These are phyloP conservation scores for Pachypeltis micranthus DNA, from an alignment of 1,140 invertebrate species.

Conservation along the genomic window DNA sequence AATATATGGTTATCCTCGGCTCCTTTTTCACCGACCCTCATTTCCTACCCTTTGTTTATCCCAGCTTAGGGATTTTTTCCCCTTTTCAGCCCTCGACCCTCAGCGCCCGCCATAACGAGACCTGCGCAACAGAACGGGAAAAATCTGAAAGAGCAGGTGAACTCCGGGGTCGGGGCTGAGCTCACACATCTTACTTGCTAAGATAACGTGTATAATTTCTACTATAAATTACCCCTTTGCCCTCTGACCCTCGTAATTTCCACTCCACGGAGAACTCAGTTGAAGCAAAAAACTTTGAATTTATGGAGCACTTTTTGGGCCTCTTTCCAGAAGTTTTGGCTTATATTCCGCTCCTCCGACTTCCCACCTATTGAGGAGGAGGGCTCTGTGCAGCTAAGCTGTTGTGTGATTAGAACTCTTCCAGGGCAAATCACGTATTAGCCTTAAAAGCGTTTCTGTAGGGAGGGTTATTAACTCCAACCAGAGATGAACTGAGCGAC, in stretches of 20 bases:
- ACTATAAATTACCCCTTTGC: not conserved
- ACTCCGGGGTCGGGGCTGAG: too few species aligned
- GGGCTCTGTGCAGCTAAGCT: too few species aligned
- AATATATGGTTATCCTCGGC: constrained; percentile 13
- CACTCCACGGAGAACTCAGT: not conserved
- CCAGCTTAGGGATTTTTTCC: constrained; percentile 10
- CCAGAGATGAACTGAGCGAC: too few species aligned
- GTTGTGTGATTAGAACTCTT: too few species aligned
- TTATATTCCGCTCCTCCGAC: too few species aligned
- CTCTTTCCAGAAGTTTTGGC: too few species aligned
- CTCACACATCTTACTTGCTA: not conserved
- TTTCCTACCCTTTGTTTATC: constrained; percentile 13
- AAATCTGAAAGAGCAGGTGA: not conserved
- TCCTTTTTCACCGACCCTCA: constrained; percentile 11
- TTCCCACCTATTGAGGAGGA: too few species aligned
- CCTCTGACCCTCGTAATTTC: not conserved
- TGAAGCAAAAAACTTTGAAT: too few species aligned
- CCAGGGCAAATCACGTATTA: too few species aligned
- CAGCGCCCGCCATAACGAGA: not conserved
- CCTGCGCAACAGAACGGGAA: not conserved
- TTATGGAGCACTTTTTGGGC: too few species aligned
- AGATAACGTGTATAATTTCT: not conserved
- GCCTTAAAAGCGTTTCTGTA: too few species aligned
- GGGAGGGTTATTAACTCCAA: too few species aligned
- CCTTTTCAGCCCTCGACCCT: not conserved